Base-by-base conservation (phyloP, 2,113 vertebrate genomes). In the Strix uralensis region DNA sequence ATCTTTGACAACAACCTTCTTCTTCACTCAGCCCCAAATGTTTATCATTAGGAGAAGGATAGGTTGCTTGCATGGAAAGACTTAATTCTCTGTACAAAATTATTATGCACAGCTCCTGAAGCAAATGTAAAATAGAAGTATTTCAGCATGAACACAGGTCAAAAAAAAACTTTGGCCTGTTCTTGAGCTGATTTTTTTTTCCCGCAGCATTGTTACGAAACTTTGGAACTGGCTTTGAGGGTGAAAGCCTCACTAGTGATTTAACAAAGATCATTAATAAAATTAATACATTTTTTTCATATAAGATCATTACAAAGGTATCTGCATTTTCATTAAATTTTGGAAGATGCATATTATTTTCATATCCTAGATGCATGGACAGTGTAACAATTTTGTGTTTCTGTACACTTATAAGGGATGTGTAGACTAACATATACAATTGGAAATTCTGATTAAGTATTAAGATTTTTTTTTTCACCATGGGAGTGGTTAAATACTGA, bases 121-220 rank as follows among this genome's bases (percentile, higher is more conserved):
- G 22, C 6, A 34, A 32, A 49, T 13, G 11, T n/a, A 47, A 80
- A 17, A 36, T 5, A 40, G 34, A 87, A 81, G 3, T 32, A 59
- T 49, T 11, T 81, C 67, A 86, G 30, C 14, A 44, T 47, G 11
- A 61, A 19, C 19, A 65, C 2, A 18, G 10, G 8, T 14, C 1
- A 73, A 59, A 81, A 65, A 65, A 75, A 1, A 3, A 0, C 13
- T 86, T 61, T 59, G 47, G 13, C 2, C 9, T 20, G 6, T 59
- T 57, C 23, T 72, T 86, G 22, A 80, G 22, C 3, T 75, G n/a
- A n/a, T n/a, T 38, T 74, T 55, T 15, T 75, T 70, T 32, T 17
- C 0, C 8, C 25, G 11, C 13, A 51, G 8, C 0, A 59, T 7
- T 21, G 5, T 17, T 57, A 27, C 2, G 13, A 49, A 55, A 3